Evolutionary conservation across 2,113 vertebrate species (phyloP).

Genomic region (Hepsetus odoe): DNA sequence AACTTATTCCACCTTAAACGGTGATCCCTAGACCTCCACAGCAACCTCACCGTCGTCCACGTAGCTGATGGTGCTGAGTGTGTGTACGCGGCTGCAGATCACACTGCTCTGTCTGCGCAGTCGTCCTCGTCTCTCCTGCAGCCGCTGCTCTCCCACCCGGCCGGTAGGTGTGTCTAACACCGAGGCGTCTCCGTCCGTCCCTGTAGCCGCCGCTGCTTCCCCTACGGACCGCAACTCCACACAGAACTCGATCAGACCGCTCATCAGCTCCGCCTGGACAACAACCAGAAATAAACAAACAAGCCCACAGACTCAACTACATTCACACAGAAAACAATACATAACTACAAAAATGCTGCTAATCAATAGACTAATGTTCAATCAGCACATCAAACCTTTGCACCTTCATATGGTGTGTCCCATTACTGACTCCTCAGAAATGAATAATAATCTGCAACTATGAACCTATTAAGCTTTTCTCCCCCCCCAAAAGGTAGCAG

Average conservation of each 20-base stretch:
- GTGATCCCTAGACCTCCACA: no score
- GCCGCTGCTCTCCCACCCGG: slow-evolving; percentile 56
- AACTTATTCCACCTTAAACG: no score
- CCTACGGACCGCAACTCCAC: slow-evolving; percentile 80
- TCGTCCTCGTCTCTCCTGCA: slow-evolving; percentile 64
- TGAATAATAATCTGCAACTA: no score
- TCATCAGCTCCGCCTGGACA: slow-evolving; percentile 88
- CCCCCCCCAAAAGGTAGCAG: no score
- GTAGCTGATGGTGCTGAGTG: slow-evolving; percentile 88
- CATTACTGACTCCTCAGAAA: no score
- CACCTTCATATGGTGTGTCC: no score
- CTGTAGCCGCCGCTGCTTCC: slow-evolving; percentile 55
- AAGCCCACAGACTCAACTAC: background rate
- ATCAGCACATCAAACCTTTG: no score
- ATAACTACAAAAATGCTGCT: background rate
- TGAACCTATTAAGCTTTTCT: no score
- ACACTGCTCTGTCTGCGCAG: slow-evolving; percentile 85
- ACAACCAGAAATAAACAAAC: slow-evolving; percentile 2
- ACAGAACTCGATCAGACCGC: slow-evolving; percentile 89
- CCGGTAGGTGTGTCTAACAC: slow-evolving; percentile 54
- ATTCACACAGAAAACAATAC: background rate
- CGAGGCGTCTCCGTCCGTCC: slow-evolving; percentile 36
- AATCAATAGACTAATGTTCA: background rate
- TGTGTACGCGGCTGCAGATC: slow-evolving; percentile 83
- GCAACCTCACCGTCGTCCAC: slow-evolving; percentile 90